Conservation (phyloP, 2,888 invertebrate genomes). For the Volucella inanis region DNA sequence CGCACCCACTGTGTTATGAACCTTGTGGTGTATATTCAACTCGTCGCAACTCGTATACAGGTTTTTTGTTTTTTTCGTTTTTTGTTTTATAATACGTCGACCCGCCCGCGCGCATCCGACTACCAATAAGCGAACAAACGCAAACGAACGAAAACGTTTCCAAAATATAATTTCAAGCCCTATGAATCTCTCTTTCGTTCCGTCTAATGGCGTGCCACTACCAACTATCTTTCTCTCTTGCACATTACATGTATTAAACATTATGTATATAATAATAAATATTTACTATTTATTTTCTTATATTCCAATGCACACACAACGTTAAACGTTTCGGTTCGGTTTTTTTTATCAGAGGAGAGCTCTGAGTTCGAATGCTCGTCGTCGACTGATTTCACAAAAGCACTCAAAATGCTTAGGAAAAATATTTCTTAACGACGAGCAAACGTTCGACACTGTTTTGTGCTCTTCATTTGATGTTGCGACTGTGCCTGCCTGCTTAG, state of each 20-base stretch:
- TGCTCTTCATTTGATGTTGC: conserved; percentile 55
- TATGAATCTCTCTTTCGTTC: conserved; percentile 34
- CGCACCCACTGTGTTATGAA: conserved; percentile 58
- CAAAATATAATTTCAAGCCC: conserved; percentile 46
- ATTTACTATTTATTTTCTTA: conserved; percentile 29
- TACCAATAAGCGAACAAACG: not conserved
- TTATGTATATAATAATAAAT: conserved; percentile 37
- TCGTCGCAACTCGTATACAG: conserved; percentile 55
- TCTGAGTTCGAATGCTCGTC: conserved; percentile 71
- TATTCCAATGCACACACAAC: conserved; percentile 51
- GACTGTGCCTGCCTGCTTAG: conserved; percentile 30
- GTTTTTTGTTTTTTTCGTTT: conserved; percentile 3
- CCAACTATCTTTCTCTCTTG: conserved; percentile 21
- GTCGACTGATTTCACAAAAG: conserved; percentile 71
- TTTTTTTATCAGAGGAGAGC: conserved; percentile 59
- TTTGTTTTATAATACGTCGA: conserved; percentile 12
- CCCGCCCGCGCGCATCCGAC: conserved; percentile 25
- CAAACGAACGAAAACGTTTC: conserved; percentile 37
- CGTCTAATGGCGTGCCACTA: not conserved
- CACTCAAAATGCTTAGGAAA: conserved; percentile 67
- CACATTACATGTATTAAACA: conserved; percentile 37
- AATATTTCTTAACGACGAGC: conserved; percentile 46
- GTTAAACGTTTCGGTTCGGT: conserved; percentile 43
- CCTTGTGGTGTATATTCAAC: conserved; percentile 60
- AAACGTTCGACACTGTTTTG: conserved; percentile 22